Evolutionary conservation across 2,888 invertebrate species (phyloP), one percentile per base, ranked within the genome.

Genomic region (Amphipoea oculea): DNA sequence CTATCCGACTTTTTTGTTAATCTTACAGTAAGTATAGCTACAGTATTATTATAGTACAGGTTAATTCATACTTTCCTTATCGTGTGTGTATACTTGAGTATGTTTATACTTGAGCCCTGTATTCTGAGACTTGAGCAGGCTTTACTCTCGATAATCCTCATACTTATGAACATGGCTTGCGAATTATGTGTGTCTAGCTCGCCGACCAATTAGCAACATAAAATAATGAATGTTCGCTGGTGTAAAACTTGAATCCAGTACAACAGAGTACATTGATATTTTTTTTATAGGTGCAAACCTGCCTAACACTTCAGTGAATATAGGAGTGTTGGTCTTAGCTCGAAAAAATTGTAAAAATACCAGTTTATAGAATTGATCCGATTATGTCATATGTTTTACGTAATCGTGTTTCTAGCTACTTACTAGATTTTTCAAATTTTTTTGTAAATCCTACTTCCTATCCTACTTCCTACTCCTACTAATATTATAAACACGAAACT

Each of bases 111-210:
- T 65, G 65, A 57, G 42, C 60, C n/a, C n/a, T n/a, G n/a, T n/a
- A n/a, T n/a, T n/a, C n/a, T n/a, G n/a, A n/a, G n/a, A 73, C 70
- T 70, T 65, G 65, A 57, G 42, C 60, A 51, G 74, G 84, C 65
- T 84, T 84, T 79, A 76, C 42, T 75, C 74, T 78, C 71, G 83
- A 75, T 83, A 86, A 86, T 86, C 75, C 79, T 48, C n/a, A 29
- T 80, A 70, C 54, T 60, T 63, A 67, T 40, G 66, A 29, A 29
- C 62, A 45, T 60, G 63, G 70, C 70, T 68, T 51, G 66, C 29
- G 68, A 65, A 79, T 69, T 60, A 65, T 63, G 60, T 79, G 45
- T 68, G 84, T 65, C 12, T 63, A 63, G 48, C 48, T 45, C 62
- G 62, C 57, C 51, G 48, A 20, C 12, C 57, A 79, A 72, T 85